A percentile compares a stretch with the other conserved stretches of the same genome.
phyloP scores from a whole-genome alignment of 53 echinoderm and acorn worm species.

The Antedon mediterranea region DNA sequence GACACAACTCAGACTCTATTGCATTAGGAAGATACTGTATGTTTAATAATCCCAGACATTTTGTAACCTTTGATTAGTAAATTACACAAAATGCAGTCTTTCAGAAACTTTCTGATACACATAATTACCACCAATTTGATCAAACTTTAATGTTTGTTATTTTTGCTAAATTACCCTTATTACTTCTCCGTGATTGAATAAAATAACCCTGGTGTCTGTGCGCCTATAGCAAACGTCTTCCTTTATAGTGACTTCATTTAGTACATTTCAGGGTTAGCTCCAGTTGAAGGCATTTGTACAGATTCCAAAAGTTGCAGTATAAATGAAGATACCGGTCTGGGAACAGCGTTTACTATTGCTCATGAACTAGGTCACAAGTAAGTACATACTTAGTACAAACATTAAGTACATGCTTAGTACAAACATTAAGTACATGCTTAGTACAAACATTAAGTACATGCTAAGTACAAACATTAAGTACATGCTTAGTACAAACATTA shows the following conservation, averaged over 20 bases:
- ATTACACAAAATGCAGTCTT: neutral
- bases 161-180: neutral
- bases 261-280: conserved; percentile 54
- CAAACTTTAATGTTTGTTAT: neutral
- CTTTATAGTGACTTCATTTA: neutral
- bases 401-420: too few relatives aligned
- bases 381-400: too few relatives aligned
- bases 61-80: neutral
- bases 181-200: neutral
- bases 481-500: too few relatives aligned
- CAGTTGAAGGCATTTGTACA: conserved; percentile 86
- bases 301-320: conserved; percentile 85
- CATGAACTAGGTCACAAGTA: conserved; percentile 99
- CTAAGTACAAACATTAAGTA: too few relatives aligned
- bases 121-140: neutral
- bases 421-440: too few relatives aligned
- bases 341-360: conserved; percentile 91
- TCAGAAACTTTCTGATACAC: neutral
- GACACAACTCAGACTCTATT: too few relatives aligned
- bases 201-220: neutral
- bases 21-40: too few relatives aligned
- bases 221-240: neutral
- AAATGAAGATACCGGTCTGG: conserved; percentile 90
- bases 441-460: too few relatives aligned
- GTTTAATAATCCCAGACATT: neutral